Percentiles rank a stretch among this genome's conserved stretches.
These are phyloP conservation scores for Mesocentrotus franciscanus DNA, from an alignment of 53 echinoderm and acorn worm genomes.

Conservation along the genomic window DNA sequence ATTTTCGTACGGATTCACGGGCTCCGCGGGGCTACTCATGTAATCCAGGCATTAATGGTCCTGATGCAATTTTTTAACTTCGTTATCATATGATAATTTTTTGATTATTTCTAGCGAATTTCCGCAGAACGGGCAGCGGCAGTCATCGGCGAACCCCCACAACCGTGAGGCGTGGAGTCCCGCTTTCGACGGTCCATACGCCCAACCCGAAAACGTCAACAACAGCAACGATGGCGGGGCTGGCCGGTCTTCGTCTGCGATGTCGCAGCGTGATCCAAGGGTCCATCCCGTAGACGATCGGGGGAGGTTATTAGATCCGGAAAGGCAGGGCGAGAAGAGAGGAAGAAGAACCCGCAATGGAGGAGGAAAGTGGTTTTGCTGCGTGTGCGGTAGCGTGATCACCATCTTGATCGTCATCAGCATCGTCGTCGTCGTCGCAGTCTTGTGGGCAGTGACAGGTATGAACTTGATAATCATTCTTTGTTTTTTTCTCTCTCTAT, in stretches of 20 bases:
- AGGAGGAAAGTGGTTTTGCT: not conserved
- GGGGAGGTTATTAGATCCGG: not conserved
- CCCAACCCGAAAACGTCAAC: not conserved
- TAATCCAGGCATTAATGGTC: too few species aligned
- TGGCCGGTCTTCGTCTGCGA: not conserved
- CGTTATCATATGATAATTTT: not conserved
- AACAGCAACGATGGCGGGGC: not conserved
- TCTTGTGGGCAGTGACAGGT: conserved; percentile 1
- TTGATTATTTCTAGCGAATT: not conserved
- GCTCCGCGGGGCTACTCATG: too few species aligned
- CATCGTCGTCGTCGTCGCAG: not conserved
- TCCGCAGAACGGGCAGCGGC: not conserved
- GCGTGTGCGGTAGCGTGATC: not conserved
- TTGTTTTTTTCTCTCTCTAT: not conserved
- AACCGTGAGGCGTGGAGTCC: not conserved
- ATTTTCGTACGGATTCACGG: too few species aligned
- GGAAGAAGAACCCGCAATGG: not conserved
- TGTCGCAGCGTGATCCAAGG: not conserved
- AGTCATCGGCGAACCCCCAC: not conserved
- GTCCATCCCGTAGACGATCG: not conserved
- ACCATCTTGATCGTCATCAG: not conserved
- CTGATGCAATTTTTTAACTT: too few species aligned
- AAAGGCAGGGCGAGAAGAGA: not conserved
- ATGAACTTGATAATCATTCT: not conserved
- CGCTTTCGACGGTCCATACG: not conserved